Evolutionary conservation across 2,888 invertebrate genomes (phyloP).

Genomic region (Fissipunctia ypsillon): DNA sequence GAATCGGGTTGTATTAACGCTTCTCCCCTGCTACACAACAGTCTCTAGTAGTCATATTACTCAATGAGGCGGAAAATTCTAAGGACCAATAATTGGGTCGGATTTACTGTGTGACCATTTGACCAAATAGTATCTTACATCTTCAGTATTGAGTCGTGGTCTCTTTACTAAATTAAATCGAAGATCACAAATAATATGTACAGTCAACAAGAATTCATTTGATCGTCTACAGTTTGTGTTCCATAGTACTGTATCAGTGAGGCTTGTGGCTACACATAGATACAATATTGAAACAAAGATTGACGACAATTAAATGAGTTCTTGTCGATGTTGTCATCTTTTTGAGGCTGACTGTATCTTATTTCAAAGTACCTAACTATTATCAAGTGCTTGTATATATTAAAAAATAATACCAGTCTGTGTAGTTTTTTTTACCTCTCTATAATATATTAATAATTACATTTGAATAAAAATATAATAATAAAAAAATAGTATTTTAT

Average conservation of each 20-base stretch:
- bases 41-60: conserved; percentile 2
- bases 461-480: too few species aligned
- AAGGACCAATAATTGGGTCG: conserved; percentile 47
- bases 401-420: not conserved
- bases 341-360: not conserved
- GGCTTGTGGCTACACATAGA: not conserved
- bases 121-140: conserved; percentile 33
- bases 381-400: not conserved
- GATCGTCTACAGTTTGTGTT: not conserved
- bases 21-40: too few species aligned
- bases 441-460: too few species aligned
- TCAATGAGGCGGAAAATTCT: conserved; percentile 46
- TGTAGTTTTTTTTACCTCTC: too few species aligned
- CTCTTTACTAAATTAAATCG: not conserved
- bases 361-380: not conserved
- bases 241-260: not conserved
- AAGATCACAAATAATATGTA: not conserved
- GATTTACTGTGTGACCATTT: conserved; percentile 37
- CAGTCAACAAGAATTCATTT: not conserved
- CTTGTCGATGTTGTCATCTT: not conserved
- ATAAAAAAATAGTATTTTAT: too few species aligned
- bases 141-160: not conserved
- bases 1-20: too few species aligned
- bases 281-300: not conserved
- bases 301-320: not conserved